Conservation (phyloP, 2,797 vertebrate species). For the Balearica regulorum region DNA sequence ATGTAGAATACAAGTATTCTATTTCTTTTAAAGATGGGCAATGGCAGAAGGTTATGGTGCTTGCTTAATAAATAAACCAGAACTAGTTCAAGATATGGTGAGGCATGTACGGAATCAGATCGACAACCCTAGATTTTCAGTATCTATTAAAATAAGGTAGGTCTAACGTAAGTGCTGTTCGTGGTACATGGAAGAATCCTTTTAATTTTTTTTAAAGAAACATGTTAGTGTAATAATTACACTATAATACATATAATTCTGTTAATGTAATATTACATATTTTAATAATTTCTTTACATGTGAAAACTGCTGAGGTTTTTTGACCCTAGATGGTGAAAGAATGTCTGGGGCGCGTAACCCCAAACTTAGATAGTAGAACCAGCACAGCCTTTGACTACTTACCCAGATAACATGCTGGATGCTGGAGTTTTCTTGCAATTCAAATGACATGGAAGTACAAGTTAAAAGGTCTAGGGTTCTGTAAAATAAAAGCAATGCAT, state of each 20-base stretch:
- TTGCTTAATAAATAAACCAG: conserved; percentile 95
- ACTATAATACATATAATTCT: background rate
- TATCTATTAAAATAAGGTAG: conserved; percentile 96
- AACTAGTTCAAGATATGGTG: conserved; percentile 93
- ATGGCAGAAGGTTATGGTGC: conserved; percentile 94
- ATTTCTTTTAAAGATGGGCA: conserved; percentile 87
- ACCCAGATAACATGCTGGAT: background rate
- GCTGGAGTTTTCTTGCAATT: background rate
- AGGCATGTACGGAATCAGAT: conserved; percentile 88
- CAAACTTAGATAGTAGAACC: background rate
- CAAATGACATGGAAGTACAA: background rate
- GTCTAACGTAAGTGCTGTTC: background rate
- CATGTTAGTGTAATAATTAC: background rate
- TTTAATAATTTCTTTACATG: background rate
- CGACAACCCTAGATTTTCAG: conserved; percentile 83
- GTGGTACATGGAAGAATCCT: background rate
- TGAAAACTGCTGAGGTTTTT: background rate
- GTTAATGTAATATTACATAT: background rate
- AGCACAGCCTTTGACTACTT: background rate
- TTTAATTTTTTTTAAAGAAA: background rate
- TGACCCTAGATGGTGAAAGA: background rate
- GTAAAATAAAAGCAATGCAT: background rate
- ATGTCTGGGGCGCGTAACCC: background rate
- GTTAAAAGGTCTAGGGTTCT: background rate
- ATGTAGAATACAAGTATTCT: background rate